phyloP scores from a whole-genome alignment of 1,140 invertebrate genomes.

The Drosophila aff. region DNA sequence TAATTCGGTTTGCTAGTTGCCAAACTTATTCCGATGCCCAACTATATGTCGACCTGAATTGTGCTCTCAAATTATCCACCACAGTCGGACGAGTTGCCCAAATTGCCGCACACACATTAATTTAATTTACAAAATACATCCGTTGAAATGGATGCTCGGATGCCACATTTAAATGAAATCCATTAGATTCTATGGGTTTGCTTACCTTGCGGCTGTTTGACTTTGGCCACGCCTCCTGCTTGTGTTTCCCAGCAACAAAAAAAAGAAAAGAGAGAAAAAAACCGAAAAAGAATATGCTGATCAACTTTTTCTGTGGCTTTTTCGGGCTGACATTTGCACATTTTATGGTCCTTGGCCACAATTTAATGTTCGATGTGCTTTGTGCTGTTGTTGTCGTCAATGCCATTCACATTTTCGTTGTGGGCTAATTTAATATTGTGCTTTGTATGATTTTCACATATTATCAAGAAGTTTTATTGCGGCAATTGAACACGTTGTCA shows the following conservation, averaged over 20 bases:
- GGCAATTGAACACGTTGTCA: conserved; percentile 80
- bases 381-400: conserved; percentile 26
- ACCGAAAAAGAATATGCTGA: conserved; percentile 33
- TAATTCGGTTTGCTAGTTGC: conserved; percentile 8
- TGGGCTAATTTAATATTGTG: conserved; percentile 82
- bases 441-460: conserved; percentile 84
- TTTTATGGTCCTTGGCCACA: conserved; percentile 65
- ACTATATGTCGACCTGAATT: conserved; percentile 2
- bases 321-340: conserved; percentile 68
- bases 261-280: neutral
- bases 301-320: conserved; percentile 30
- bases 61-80: conserved; percentile 12
- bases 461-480: conserved; percentile 83
- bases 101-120: conserved; percentile 10
- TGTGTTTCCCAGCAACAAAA: neutral
- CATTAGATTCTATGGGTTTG: conserved; percentile 37
- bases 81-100: conserved; percentile 1
- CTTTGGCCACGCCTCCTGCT: conserved; percentile 14
- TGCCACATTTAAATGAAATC: conserved; percentile 37
- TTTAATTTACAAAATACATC: conserved; percentile 37
- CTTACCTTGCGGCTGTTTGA: conserved; percentile 54
- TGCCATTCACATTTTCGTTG: conserved; percentile 60
- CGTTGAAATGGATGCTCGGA: conserved; percentile 13
- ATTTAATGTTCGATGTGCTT: conserved; percentile 48
- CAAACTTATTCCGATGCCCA: neutral